Conservation (phyloP, 92 coral and sea anemone species). For the Epizoanthus ramosus region DNA sequence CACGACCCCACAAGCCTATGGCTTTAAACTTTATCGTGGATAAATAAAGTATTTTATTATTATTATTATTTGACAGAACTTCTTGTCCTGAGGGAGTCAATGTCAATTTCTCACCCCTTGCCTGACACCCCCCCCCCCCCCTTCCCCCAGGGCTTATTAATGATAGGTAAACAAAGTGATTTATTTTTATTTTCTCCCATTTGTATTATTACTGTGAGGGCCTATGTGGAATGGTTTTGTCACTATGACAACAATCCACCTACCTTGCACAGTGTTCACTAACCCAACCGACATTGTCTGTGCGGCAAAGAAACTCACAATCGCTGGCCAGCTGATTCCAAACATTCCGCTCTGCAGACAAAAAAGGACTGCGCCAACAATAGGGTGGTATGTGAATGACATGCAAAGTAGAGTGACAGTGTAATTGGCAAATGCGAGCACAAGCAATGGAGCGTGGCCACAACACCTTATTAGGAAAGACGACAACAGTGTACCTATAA, state of each 20-base stretch:
- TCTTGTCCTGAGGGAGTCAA: no score
- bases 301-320: slow-evolving; percentile 47
- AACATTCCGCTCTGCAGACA: slow-evolving; percentile 46
- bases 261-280: slow-evolving; percentile 56
- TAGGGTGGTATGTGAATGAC: slow-evolving; percentile 43
- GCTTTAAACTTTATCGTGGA: no score
- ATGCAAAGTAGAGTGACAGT: slow-evolving; percentile 40
- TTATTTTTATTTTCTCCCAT: no score
- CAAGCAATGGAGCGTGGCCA: slow-evolving; percentile 41
- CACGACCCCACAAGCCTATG: no score
- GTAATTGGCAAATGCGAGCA: slow-evolving; percentile 32
- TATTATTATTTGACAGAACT: no score
- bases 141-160: no score
- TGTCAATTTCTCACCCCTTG: no score
- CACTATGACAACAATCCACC: background rate
- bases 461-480: slow-evolving; percentile 40
- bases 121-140: no score
- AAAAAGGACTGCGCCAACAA: slow-evolving; percentile 39
- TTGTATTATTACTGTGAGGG: no score
- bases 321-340: slow-evolving; percentile 51
- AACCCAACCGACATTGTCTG: slow-evolving; percentile 44
- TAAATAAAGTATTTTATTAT: no score
- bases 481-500: slow-evolving; percentile 19
- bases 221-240: no score
- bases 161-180: no score